Evolutionary conservation across 1,140 invertebrate genomes (phyloP).

Genomic region (Drosophila asahinai): DNA sequence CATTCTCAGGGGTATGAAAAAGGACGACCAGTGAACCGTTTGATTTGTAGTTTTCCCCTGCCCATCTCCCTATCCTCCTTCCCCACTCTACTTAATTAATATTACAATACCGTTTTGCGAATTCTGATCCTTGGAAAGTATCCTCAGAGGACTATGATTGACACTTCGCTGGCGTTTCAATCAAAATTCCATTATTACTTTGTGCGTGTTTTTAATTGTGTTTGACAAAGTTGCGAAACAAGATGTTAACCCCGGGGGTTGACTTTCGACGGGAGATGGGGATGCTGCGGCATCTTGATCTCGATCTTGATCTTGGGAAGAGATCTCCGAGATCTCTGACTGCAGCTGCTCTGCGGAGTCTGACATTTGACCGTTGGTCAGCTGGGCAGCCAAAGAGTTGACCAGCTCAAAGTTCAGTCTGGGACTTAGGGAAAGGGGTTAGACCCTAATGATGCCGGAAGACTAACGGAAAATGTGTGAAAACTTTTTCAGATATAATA

Average conservation of each 20-base stretch:
- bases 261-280: slow-evolving; percentile 23
- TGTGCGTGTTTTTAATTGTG: slow-evolving; percentile 65
- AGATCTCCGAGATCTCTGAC: slow-evolving; percentile 33
- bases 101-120: slow-evolving; percentile 49
- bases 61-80: not conserved
- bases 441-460: slow-evolving; percentile 24
- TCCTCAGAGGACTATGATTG: slow-evolving; percentile 59
- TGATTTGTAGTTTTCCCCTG: slow-evolving; percentile 47
- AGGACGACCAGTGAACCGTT: slow-evolving; percentile 61
- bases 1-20: slow-evolving; percentile 35
- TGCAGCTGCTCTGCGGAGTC: slow-evolving; percentile 53
- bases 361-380: slow-evolving; percentile 79
- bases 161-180: slow-evolving; percentile 73
- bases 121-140: slow-evolving; percentile 40
- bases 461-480: not conserved
- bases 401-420: slow-evolving; percentile 31
- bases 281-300: slow-evolving; percentile 45
- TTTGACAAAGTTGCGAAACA: slow-evolving; percentile 80
- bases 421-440: slow-evolving; percentile 33
- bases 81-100: slow-evolving; percentile 48
- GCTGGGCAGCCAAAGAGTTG: slow-evolving; percentile 52
- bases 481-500: not conserved
- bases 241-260: slow-evolving; percentile 67
- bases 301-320: slow-evolving; percentile 23
- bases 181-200: slow-evolving; percentile 69